Evolutionary conservation across 1,140 invertebrate genomes (phyloP).

Genomic region (Pogonomyrmex barbatus): DNA sequence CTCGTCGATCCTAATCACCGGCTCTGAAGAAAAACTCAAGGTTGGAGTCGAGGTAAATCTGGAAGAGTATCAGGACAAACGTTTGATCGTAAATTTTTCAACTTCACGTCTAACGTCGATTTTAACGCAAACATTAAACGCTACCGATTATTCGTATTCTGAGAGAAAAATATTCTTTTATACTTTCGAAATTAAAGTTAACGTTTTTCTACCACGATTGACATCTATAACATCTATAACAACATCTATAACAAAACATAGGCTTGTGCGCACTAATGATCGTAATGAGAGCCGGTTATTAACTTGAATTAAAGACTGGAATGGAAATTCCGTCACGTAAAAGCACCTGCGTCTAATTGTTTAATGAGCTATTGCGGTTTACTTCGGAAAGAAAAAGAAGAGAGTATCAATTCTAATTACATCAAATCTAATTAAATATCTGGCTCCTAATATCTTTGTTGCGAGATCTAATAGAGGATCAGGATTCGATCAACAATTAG

Average conservation of each 20-base stretch:
- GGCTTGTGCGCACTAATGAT: background rate
- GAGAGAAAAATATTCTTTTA: background rate
- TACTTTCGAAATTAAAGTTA: background rate
- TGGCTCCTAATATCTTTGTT: background rate
- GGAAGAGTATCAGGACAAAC: background rate
- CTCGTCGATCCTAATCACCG: constrained; percentile 6
- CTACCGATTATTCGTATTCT: background rate
- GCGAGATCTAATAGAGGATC: constrained; percentile 6
- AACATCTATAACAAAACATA: background rate
- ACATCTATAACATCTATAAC: background rate
- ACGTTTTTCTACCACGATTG: background rate
- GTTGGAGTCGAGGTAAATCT: constrained; percentile 17
- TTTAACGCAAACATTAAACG: background rate
- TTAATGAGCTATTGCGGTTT: constrained; percentile 33
- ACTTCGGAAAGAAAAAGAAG: background rate
- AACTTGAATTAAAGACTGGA: constrained; percentile 9
- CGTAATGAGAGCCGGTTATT: constrained; percentile 5
- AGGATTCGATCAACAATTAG: constrained; percentile 1
- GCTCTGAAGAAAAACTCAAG: background rate
- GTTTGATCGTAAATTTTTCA: constrained; percentile 1
- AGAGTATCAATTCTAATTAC: background rate
- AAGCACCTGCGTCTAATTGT: constrained; percentile 33
- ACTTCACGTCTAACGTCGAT: background rate
- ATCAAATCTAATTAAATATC: constrained; percentile 24
- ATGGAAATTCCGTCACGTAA: constrained; percentile 34